These are phyloP conservation scores for Axis porcinus DNA, from an alignment of 2,113 vertebrate species.

Conservation along the genomic window DNA sequence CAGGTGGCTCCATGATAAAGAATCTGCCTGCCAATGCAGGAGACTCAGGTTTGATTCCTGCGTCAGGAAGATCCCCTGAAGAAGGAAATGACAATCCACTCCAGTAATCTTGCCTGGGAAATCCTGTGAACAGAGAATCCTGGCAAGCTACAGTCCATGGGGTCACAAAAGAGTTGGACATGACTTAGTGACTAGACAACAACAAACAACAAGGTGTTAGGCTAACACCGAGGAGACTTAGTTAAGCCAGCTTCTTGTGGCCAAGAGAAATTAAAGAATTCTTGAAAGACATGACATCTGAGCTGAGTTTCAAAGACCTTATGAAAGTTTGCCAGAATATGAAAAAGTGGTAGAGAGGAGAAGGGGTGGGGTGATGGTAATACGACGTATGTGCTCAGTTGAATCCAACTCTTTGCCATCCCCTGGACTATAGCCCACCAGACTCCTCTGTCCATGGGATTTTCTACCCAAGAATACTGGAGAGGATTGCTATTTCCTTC, in stretches of 20 bases:
- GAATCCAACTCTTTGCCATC: not conserved
- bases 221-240: not conserved
- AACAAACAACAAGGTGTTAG: not conserved
- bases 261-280: not conserved
- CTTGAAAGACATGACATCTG: not conserved
- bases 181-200: not conserved
- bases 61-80: not conserved
- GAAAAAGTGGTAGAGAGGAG: not conserved
- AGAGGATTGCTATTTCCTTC: not conserved
- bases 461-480: not conserved
- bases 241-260: not conserved
- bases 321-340: not conserved
- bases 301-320: not conserved
- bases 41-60: not conserved
- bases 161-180: not conserved
- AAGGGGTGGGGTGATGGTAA: not conserved
- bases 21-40: not conserved
- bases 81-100: not conserved
- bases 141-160: not conserved
- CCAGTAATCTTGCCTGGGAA: not conserved
- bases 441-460: not conserved
- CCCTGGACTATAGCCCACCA: not conserved
- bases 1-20: not conserved
- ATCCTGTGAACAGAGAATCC: not conserved
- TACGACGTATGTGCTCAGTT: not conserved